Evolutionary conservation across 2,797 vertebrate genomes (phyloP).

Genomic region (Tragopan temminckii): DNA sequence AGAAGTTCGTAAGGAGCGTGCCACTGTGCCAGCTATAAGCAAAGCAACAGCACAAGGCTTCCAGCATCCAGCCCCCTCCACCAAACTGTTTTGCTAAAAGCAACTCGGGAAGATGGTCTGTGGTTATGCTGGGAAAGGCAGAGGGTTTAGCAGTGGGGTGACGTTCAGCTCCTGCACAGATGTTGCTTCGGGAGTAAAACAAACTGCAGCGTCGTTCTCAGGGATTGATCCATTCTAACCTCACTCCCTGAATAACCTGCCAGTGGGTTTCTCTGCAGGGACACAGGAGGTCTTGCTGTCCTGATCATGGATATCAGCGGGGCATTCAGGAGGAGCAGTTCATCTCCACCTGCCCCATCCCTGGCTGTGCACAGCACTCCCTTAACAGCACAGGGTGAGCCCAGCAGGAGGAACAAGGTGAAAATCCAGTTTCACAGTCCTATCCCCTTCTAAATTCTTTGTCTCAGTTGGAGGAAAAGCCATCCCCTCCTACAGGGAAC

Average conservation of each 20-base stretch:
- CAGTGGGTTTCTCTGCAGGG: no score
- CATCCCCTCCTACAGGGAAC: not conserved
- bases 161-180: not conserved
- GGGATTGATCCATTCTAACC: not conserved
- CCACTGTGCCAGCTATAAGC: accelerated
- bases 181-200: not conserved
- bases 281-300: no score
- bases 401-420: not conserved
- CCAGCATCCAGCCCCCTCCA: not conserved
- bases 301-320: not conserved
- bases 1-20: not conserved
- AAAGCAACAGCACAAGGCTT: not conserved
- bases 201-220: not conserved
- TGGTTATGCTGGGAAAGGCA: not conserved
- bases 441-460: not conserved
- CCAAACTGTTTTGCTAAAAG: not conserved
- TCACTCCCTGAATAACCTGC: not conserved
- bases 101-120: accelerated
- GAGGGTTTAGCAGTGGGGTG: not conserved
- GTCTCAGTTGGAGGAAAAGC: not conserved
- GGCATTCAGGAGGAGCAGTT: not conserved
- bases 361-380: not conserved
- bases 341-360: not conserved
- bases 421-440: not conserved
- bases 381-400: not conserved